Base-by-base conservation (phyloP, 1,140 invertebrate genomes). In the Tenebrio molitor region DNA sequence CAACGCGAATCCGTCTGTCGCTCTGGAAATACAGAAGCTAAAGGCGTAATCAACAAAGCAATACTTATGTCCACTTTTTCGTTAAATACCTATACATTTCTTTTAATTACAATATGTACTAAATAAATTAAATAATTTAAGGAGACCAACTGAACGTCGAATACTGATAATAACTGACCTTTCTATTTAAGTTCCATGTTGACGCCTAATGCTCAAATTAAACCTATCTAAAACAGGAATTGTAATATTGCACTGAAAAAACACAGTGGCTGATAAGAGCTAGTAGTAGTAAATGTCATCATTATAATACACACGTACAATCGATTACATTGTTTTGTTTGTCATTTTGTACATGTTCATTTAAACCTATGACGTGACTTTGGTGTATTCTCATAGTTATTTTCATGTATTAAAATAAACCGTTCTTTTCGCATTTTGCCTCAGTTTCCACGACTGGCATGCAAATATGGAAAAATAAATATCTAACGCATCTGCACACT, bases 131-230 rank as follows among this genome's bases (percentile, higher is more conserved):
- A 78, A 78, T 77, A 76, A 80, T 75, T 78, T 80, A 80, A 69
- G 21, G 77, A 81, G 80, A 81, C 81, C 80, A 80, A 77, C 73
- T 74, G 72, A 75, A 69, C 66, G 71, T 53, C 29, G 77, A 83
- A 83, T 83, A 82, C 80, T 82, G 80, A 81, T 76, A 80, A 79
- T 78, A 76, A 82, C 81, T 83, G 80, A 83, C 80, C 81, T 73
- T 64, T 25, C 34, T 63, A 63, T 63, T n/a, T 50, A 44, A 41
- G 62, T 65, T 63, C 33, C 21, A 63, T 63, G 16, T 29, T 33
- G 36, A 64, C 33, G 36, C 29, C 16, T 64, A 64, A 25, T 23
- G n/a, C 14, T 19, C 29, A 15, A 62, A 62, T n/a, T 41, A 23
- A 41, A 66, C 1, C 64, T 44, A 66, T 14, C 64, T 66, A 58